These are phyloP conservation scores for Antedon bifida DNA, from an alignment of 35 echinoderm and acorn worm species.

Conservation along the genomic window DNA sequence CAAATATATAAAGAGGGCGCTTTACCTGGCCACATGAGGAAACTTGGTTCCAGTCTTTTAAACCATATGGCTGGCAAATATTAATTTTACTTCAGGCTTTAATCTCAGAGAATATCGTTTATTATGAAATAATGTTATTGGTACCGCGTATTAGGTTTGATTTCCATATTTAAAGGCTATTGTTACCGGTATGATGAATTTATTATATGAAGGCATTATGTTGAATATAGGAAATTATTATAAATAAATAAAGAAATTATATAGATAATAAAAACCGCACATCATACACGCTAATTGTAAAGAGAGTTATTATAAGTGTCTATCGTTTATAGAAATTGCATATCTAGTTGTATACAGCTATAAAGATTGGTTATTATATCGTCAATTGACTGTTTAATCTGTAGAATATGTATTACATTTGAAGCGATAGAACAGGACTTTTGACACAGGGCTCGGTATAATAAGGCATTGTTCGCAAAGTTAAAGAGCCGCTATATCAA, in stretches of 20 bases:
- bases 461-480: background rate
- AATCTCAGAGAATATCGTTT: too few relatives aligned
- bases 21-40: too few relatives aligned
- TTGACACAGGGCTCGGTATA: background rate
- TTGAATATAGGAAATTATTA: too few relatives aligned
- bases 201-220: too few relatives aligned
- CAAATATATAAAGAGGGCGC: too few relatives aligned
- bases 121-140: too few relatives aligned
- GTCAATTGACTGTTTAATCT: background rate
- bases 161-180: too few relatives aligned
- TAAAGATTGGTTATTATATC: background rate
- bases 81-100: too few relatives aligned
- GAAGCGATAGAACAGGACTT: background rate
- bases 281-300: background rate
- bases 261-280: background rate
- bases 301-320: background rate
- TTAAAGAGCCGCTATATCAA: background rate
- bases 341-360: background rate
- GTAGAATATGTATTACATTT: background rate
- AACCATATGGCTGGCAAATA: too few relatives aligned
- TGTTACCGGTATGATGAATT: too few relatives aligned
- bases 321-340: background rate
- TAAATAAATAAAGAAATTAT: background rate
- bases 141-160: too few relatives aligned
- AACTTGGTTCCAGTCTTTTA: too few relatives aligned